These are phyloP conservation scores for Manduca sexta DNA, from an alignment of 1,140 invertebrate genomes.

Conservation along the genomic window DNA sequence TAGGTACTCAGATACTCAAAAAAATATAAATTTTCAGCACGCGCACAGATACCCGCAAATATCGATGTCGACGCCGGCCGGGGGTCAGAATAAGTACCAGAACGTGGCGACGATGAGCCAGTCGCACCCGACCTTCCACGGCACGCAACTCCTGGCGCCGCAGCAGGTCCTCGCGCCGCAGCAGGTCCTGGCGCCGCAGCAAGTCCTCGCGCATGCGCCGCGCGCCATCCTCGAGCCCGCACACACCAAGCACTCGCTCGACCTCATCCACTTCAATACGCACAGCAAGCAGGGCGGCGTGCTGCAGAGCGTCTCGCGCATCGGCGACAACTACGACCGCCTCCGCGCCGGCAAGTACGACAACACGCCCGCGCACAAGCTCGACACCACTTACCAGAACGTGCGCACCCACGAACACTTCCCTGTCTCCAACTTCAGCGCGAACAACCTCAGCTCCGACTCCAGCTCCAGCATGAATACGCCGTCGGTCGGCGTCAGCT, in stretches of 20 bases:
- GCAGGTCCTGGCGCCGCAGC: slow-evolving; percentile 18
- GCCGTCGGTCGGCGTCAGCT: slow-evolving; percentile 52
- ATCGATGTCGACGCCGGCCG: slow-evolving; percentile 58
- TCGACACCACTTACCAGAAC: slow-evolving; percentile 53
- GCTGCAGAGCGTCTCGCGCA: slow-evolving; percentile 41
- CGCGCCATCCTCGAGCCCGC: slow-evolving; percentile 41
- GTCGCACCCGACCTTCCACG: slow-evolving; percentile 51
- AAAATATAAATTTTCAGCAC: no score
- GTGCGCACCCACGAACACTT: slow-evolving; percentile 42
- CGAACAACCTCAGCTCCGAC: slow-evolving; percentile 52
- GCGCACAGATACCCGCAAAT: slow-evolving; percentile 58
- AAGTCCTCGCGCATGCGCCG: no score
- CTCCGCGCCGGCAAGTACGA: slow-evolving; percentile 43
- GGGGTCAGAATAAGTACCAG: slow-evolving; percentile 49
- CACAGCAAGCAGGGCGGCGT: slow-evolving; percentile 37
- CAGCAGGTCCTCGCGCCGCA: slow-evolving; percentile 15
- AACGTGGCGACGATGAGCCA: slow-evolving; percentile 51
- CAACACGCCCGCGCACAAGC: slow-evolving; percentile 34
- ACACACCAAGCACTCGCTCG: slow-evolving; percentile 40
- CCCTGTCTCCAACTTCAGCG: slow-evolving; percentile 39
- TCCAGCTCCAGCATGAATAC: slow-evolving; percentile 67
- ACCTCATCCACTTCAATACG: slow-evolving; percentile 51
- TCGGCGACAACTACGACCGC: slow-evolving; percentile 43
- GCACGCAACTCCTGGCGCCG: slow-evolving; percentile 11
- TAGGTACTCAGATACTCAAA: no score